phyloP scores from a whole-genome alignment of 2,113 vertebrate species.

The Passer domesticus region DNA sequence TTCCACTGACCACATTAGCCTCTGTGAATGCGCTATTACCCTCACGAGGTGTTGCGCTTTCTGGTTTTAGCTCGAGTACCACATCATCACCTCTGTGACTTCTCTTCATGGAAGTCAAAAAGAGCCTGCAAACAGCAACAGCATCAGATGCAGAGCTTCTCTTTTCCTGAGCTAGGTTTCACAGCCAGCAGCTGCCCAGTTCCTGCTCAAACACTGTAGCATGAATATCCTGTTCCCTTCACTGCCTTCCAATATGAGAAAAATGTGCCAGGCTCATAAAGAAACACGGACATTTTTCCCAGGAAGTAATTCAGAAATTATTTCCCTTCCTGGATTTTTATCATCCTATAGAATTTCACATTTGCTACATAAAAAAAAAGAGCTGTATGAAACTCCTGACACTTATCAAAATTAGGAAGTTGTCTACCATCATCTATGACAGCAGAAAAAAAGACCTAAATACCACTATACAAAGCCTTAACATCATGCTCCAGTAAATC shows the following conservation, averaged over 20 bases:
- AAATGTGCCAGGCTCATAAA: background rate
- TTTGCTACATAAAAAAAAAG: background rate
- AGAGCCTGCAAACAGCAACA: background rate
- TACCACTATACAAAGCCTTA: slow-evolving; percentile 23
- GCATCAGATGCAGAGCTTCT: slow-evolving; percentile 15
- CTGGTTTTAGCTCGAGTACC: background rate
- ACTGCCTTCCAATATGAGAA: background rate
- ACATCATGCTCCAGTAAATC: slow-evolving; percentile 33
- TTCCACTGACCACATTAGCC: background rate
- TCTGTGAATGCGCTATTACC: background rate
- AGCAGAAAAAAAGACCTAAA: slow-evolving; percentile 9
- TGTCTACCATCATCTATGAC: slow-evolving; percentile 4
- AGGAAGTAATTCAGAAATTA: background rate
- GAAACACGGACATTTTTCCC: background rate
- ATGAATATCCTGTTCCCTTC: background rate
- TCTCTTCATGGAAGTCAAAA: background rate
- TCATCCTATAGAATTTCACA: background rate
- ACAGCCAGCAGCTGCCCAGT: background rate
- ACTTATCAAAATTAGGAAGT: background rate
- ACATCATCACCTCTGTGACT: background rate
- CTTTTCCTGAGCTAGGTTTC: background rate
- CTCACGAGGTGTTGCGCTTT: fast-evolving
- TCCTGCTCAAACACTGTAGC: background rate
- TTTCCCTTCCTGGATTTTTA: background rate
- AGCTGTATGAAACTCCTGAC: background rate